These are phyloP conservation scores for Patella pellucida DNA, from an alignment of 2,888 invertebrate genomes.

Conservation along the genomic window DNA sequence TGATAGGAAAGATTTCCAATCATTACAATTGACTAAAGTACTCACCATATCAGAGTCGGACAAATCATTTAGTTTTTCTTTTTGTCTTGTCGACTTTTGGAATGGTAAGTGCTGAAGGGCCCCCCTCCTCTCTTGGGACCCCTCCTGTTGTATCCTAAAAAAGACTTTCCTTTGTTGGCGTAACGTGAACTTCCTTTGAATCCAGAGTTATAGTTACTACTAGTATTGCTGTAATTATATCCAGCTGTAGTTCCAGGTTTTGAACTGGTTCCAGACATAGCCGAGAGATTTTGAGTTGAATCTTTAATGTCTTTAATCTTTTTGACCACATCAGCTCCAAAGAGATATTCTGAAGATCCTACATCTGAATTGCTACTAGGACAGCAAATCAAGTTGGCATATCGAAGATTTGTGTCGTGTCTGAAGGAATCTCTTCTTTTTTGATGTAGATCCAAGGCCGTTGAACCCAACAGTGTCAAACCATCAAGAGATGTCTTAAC, in stretches of 20 bases:
- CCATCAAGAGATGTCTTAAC: not conserved
- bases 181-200: not conserved
- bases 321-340: not conserved
- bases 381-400: not conserved
- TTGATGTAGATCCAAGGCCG: not conserved
- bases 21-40: not conserved
- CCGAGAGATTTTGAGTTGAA: not conserved
- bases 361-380: not conserved
- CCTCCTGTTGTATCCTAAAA: not conserved
- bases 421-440: not conserved
- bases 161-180: not conserved
- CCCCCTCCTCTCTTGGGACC: constrained; percentile 3
- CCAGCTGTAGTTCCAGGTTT: not conserved
- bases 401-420: not conserved
- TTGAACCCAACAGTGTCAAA: not conserved
- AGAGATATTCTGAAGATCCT: not conserved
- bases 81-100: not conserved
- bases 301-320: not conserved
- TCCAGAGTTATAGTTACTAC: not conserved
- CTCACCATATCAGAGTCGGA: not conserved
- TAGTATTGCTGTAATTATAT: not conserved
- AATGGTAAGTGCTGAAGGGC: not conserved
- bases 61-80: not conserved
- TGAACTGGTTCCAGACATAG: not conserved
- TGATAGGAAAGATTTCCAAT: constrained; percentile 7